These are phyloP conservation scores for Micropterix aruncella DNA, from an alignment of 2,888 invertebrate species.

Conservation along the genomic window DNA sequence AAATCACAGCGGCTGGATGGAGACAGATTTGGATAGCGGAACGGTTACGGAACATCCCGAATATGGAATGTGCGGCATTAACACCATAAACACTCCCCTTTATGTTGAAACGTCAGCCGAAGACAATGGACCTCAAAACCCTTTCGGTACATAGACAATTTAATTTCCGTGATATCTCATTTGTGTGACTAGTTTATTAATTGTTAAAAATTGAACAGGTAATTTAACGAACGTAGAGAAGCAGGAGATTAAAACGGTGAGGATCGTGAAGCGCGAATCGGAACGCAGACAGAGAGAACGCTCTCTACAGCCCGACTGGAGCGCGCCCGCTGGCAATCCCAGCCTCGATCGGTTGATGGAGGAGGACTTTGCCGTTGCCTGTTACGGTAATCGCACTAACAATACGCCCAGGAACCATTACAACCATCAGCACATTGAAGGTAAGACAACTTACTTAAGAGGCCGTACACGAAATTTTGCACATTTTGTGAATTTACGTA, in stretches of 20 bases:
- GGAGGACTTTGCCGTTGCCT: conserved; percentile 29
- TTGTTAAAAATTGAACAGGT: conserved; percentile 18
- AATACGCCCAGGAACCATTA: conserved; percentile 30
- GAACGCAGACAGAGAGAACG: conserved; percentile 74
- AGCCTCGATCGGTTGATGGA: conserved; percentile 35
- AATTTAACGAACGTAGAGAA: conserved; percentile 64
- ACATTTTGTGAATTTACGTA: no score
- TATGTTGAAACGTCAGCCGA: conserved; percentile 53
- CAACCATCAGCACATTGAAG: conserved; percentile 18
- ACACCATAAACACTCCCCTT: conserved; percentile 34
- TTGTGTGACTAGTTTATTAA: no score
- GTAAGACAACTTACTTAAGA: no score
- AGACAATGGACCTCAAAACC: conserved; percentile 17
- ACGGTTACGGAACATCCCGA: conserved; percentile 50
- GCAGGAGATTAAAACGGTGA: conserved; percentile 82
- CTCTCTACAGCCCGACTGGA: conserved; percentile 36
- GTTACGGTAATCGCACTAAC: conserved; percentile 28
- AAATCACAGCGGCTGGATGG: conserved; percentile 64
- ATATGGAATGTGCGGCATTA: neutral
- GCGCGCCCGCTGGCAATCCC: conserved; percentile 24
- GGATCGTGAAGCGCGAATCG: conserved; percentile 85
- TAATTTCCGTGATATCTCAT: no score
- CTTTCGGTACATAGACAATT: conserved; percentile 5
- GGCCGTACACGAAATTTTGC: no score
- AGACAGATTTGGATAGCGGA: conserved; percentile 81